Conservation (phyloP, 2,113 vertebrate species). For the Gulo gulo region DNA sequence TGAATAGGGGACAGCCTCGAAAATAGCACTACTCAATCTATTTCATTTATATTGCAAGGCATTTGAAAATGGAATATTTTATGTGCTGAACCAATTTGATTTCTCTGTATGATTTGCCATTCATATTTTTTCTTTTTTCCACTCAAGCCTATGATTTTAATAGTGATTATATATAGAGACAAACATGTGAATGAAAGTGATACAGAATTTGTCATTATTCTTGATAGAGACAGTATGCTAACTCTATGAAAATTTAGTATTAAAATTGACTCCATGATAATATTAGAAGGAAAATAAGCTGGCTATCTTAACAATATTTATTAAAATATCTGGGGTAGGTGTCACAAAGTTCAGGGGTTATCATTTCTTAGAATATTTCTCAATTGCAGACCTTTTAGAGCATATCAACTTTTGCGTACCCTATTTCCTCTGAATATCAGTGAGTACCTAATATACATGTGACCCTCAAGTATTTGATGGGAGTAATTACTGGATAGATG, state of each 20-base stretch:
- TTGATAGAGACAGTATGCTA: constrained; percentile 24
- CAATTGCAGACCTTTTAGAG: not conserved
- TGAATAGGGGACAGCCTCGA: constrained; percentile 24
- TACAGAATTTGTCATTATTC: constrained; percentile 44
- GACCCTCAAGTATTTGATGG: not conserved
- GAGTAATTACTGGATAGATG: not conserved
- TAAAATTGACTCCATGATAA: constrained; percentile 36
- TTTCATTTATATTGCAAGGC: constrained; percentile 55
- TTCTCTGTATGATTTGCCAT: constrained; percentile 64
- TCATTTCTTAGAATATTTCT: not conserved
- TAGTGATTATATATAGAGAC: constrained; percentile 50
- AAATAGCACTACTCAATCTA: constrained; percentile 67
- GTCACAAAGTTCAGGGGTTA: not conserved
- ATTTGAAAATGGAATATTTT: constrained; percentile 68
- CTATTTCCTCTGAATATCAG: not conserved
- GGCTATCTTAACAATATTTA: not conserved
- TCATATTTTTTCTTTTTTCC: constrained; percentile 59
- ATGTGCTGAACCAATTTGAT: constrained; percentile 65
- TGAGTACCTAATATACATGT: not conserved
- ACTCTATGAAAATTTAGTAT: not conserved
- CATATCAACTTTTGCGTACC: not conserved
- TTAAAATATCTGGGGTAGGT: constrained; percentile 4
- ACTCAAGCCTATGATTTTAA: constrained; percentile 61
- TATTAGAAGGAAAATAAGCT: constrained; percentile 44
- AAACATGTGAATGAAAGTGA: constrained; percentile 55